phyloP scores from a whole-genome alignment of 2,797 vertebrate genomes.

The Octomys mimax region DNA sequence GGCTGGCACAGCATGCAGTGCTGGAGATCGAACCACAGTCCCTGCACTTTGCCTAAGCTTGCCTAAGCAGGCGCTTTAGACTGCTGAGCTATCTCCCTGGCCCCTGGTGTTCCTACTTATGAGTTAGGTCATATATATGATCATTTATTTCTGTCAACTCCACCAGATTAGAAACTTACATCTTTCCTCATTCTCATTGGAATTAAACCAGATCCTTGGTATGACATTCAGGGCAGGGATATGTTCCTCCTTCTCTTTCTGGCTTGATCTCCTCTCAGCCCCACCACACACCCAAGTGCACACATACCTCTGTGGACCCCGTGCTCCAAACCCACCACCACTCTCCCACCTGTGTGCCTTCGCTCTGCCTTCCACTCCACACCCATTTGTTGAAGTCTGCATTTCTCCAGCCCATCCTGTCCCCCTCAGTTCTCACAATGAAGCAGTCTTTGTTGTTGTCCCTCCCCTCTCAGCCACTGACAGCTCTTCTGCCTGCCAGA shows the following conservation, averaged over 20 bases:
- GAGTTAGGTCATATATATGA: not conserved
- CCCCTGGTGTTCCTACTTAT: not conserved
- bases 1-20: too few relatives aligned
- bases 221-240: not conserved
- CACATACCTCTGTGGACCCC: not conserved
- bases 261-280: not conserved
- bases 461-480: not conserved
- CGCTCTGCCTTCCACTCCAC: not conserved
- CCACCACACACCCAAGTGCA: not conserved
- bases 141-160: not conserved
- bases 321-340: not conserved
- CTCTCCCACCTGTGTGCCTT: not conserved
- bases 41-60: too few relatives aligned
- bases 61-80: too few relatives aligned
- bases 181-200: not conserved
- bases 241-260: not conserved
- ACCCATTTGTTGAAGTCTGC: not conserved
- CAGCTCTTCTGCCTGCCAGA: not conserved
- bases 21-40: too few relatives aligned
- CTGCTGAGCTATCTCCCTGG: too few relatives aligned
- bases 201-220: not conserved
- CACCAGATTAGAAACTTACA: not conserved
- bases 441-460: not conserved
- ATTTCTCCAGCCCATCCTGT: not conserved
- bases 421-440: accelerated